A percentile compares a stretch with the other conserved stretches of the same genome.
Conservation (phyloP, 2,113 vertebrate species). For the Synodontis membranacea region DNA sequence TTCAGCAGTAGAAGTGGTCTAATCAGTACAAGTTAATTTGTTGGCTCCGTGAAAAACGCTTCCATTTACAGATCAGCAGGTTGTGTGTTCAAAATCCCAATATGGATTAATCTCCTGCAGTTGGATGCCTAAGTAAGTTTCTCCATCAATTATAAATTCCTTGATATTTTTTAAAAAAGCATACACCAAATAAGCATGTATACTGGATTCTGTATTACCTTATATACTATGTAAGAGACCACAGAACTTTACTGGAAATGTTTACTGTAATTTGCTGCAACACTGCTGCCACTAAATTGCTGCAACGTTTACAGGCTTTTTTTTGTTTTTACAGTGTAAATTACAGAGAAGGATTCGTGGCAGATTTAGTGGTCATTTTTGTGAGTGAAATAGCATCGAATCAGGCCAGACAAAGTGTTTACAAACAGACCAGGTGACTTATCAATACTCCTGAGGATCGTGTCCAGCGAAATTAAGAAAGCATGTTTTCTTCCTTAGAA, state of each 20-base stretch:
- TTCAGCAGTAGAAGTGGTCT: not conserved
- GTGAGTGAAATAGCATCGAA: not conserved
- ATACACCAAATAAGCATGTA: not conserved
- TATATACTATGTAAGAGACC: not conserved
- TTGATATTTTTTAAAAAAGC: not conserved
- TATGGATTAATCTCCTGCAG: not conserved
- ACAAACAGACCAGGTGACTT: not conserved
- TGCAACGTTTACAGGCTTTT: not conserved
- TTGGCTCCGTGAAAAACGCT: not conserved
- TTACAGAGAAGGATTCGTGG: not conserved
- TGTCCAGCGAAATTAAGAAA: not conserved
- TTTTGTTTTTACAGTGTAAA: not conserved
- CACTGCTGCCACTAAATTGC: not conserved
- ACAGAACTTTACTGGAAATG: not conserved
- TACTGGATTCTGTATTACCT: not conserved
- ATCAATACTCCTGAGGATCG: not conserved
- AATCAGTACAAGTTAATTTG: not conserved
- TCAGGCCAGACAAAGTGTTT: not conserved
- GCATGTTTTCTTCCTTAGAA: not conserved
- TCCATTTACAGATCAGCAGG: not conserved
- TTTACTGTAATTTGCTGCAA: not conserved
- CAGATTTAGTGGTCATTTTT: not conserved
- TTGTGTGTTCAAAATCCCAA: not conserved
- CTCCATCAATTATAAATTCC: not conserved
- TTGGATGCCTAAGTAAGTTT: not conserved